Evolutionary conservation across 2,888 invertebrate species (phyloP).

Genomic region (Busseola fusca): DNA sequence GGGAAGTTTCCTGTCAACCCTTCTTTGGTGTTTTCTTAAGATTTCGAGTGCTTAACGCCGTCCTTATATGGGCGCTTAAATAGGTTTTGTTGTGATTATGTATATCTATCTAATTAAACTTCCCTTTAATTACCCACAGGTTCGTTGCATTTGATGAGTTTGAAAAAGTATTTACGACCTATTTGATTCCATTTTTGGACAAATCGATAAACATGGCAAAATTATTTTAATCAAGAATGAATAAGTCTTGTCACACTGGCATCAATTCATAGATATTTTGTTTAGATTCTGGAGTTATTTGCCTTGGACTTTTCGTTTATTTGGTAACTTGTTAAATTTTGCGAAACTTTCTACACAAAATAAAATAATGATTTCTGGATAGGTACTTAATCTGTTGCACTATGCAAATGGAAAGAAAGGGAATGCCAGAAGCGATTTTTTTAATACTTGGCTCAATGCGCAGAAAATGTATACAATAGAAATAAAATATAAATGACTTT

Average conservation of each 20-base stretch:
- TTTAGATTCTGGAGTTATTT: not conserved
- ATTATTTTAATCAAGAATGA: not conserved
- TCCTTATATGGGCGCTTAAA: slow-evolving; percentile 20
- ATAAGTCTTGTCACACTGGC: not conserved
- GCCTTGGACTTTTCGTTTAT: not conserved
- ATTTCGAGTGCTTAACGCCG: slow-evolving; percentile 32
- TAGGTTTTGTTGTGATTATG: slow-evolving; percentile 3
- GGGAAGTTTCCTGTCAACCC: slow-evolving; percentile 75
- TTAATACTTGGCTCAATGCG: not conserved
- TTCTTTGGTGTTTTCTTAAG: slow-evolving; percentile 56
- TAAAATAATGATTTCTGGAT: not conserved
- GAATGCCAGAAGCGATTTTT: not conserved
- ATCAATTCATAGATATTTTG: not conserved
- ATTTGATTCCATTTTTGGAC: not conserved
- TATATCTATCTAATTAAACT: not conserved
- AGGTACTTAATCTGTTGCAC: not conserved
- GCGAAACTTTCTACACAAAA: not conserved
- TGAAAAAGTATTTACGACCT: not conserved
- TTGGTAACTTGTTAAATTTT: not conserved
- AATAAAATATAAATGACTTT: too few relatives aligned
- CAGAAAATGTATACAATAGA: not conserved
- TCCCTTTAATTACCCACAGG: not conserved
- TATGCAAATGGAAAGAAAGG: not conserved
- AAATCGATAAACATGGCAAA: not conserved
- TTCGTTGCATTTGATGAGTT: not conserved